Evolutionary conservation across 2,113 vertebrate species (phyloP).

Genomic region (Dissostichus mawsoni): DNA sequence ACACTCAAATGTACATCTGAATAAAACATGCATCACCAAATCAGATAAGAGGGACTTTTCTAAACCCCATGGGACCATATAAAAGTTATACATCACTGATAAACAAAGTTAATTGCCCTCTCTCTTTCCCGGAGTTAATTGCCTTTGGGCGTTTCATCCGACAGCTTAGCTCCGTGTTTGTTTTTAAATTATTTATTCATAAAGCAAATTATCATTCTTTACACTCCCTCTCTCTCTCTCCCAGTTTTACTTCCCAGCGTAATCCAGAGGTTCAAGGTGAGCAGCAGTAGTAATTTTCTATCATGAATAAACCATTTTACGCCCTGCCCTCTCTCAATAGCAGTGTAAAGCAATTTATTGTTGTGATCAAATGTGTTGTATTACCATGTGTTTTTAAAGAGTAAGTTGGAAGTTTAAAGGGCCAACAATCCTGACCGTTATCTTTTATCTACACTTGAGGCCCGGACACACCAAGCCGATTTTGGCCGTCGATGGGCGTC

Average conservation of each 20-base stretch:
- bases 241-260: constrained; percentile 14
- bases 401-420: neutral
- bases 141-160: constrained; percentile 56
- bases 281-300: constrained; percentile 24
- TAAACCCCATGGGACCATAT: constrained; percentile 28
- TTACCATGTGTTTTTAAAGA: constrained; percentile 10
- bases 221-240: neutral
- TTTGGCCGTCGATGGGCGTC: no score
- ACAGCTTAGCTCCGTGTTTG: constrained; percentile 48
- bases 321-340: constrained; percentile 29
- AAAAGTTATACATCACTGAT: constrained; percentile 62
- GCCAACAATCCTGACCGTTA: neutral
- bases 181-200: constrained; percentile 71
- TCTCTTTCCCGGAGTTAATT: constrained; percentile 67
- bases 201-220: constrained; percentile 59
- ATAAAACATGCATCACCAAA: constrained; percentile 56
- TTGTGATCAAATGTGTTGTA: constrained; percentile 25
- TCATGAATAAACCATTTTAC: constrained; percentile 69
- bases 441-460: no score
- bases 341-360: constrained; percentile 44
- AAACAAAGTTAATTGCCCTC: constrained; percentile 73
- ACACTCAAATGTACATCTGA: constrained; percentile 40
- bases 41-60: constrained; percentile 34
- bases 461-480: no score
- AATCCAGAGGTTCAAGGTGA: constrained; percentile 61